Percentiles rank a stretch among this genome's conserved stretches.
Evolutionary conservation across 2,888 invertebrate genomes (phyloP).

Genomic region (Oxytorus armatus): DNA sequence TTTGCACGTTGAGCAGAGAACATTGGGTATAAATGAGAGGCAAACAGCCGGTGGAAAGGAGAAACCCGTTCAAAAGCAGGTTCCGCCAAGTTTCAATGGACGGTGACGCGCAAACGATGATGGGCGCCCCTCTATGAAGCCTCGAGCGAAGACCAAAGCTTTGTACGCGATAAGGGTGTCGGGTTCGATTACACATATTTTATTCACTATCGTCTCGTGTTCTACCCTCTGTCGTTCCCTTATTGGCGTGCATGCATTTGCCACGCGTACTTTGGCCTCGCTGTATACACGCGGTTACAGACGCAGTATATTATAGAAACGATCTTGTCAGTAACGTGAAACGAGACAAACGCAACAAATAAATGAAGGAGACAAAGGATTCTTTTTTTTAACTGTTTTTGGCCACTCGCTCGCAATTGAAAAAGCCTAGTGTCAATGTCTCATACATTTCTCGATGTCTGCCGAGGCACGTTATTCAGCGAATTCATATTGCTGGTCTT

Average conservation of each 20-base stretch:
- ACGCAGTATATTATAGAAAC: background rate
- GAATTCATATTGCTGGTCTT: too few species aligned
- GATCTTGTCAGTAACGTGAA: slow-evolving; percentile 10
- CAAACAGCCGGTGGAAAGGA: background rate
- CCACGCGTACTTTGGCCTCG: background rate
- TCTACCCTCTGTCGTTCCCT: background rate
- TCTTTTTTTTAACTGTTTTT: slow-evolving; percentile 20
- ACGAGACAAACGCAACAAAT: slow-evolving; percentile 4
- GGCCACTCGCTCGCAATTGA: background rate
- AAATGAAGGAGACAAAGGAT: slow-evolving; percentile 39
- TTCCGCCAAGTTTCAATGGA: slow-evolving; percentile 11
- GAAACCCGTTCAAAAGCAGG: slow-evolving; percentile 2
- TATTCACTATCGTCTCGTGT: slow-evolving; percentile 6
- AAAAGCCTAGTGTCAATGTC: slow-evolving; percentile 11
- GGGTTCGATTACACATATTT: slow-evolving; percentile 36
- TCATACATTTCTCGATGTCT: background rate
- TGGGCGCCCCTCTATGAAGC: background rate
- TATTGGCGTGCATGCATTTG: background rate
- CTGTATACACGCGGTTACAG: background rate
- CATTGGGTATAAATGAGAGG: slow-evolving; percentile 21
- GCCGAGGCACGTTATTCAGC: too few species aligned
- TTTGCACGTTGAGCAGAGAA: background rate
- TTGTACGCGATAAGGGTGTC: slow-evolving; percentile 25
- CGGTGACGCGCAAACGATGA: background rate
- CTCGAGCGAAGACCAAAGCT: slow-evolving; percentile 8